phyloP scores from a whole-genome alignment of 2,113 vertebrate genomes.

The Halcyon malimbica region DNA sequence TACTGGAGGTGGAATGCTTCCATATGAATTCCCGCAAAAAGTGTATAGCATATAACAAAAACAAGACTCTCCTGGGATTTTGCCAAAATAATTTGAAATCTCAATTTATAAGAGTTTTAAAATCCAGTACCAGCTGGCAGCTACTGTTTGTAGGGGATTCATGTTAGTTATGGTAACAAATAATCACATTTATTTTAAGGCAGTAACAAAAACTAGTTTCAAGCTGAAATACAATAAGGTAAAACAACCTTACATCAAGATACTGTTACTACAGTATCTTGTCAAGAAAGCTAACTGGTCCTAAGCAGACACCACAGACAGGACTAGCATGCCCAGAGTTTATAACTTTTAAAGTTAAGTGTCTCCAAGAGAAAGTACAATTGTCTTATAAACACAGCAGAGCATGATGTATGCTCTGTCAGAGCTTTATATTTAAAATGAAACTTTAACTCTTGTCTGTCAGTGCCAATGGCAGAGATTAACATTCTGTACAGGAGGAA shows the following conservation, averaged over 20 bases:
- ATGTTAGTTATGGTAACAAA: neutral
- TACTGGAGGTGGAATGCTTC: neutral
- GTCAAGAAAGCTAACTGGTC: neutral
- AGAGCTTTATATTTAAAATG: neutral
- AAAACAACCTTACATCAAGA: neutral
- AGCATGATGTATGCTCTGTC: neutral
- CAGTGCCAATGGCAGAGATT: neutral
- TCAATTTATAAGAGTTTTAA: conserved; percentile 9
- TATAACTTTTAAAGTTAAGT: neutral
- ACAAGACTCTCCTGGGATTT: neutral
- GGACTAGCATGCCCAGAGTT: neutral
- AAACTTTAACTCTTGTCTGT: conserved; percentile 7
- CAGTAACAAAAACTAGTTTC: neutral
- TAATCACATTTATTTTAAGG: neutral
- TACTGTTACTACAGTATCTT: neutral
- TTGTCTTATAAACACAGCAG: neutral
- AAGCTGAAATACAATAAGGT: neutral
- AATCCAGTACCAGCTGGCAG: neutral
- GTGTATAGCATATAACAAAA: neutral
- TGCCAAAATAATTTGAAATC: conserved; percentile 18
- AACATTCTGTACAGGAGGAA: neutral
- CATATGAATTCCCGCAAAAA: neutral
- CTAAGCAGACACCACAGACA: neutral
- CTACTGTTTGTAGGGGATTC: neutral
- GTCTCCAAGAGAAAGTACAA: neutral